phyloP scores from a whole-genome alignment of 2,797 vertebrate species.

The Podarcis lilfordi region DNA sequence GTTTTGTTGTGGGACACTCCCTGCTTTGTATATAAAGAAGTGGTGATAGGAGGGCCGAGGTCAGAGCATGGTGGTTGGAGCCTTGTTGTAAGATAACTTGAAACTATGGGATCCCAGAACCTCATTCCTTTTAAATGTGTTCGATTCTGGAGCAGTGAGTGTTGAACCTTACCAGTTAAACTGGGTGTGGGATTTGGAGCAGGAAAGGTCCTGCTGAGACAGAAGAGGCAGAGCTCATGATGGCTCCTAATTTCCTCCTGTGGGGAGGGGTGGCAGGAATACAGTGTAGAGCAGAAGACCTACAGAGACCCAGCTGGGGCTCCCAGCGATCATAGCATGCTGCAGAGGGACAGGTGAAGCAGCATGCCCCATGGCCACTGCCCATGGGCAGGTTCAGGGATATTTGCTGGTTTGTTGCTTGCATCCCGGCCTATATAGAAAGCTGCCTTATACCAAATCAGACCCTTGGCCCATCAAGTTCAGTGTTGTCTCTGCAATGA shows the following conservation, averaged over 20 bases:
- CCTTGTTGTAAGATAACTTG: background rate
- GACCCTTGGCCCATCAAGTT: too few relatives aligned
- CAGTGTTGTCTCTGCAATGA: too few relatives aligned
- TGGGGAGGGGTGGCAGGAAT: background rate
- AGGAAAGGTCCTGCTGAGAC: too few relatives aligned
- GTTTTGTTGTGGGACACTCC: background rate
- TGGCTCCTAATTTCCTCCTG: background rate
- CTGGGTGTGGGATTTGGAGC: background rate
- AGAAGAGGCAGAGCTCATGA: background rate
- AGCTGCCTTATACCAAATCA: too few relatives aligned
- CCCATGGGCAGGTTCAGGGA: too few relatives aligned
- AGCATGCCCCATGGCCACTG: too few relatives aligned
- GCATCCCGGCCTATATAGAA: too few relatives aligned
- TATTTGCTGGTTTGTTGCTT: too few relatives aligned
- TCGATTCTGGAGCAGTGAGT: background rate
- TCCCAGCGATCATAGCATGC: too few relatives aligned
- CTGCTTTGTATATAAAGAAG: background rate
- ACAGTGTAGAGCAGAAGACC: background rate
- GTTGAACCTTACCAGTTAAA: background rate
- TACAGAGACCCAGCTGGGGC: too few relatives aligned
- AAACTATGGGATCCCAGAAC: background rate
- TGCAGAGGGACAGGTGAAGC: too few relatives aligned
- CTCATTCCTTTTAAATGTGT: too few relatives aligned
- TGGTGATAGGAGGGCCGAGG: background rate
- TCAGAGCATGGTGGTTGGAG: background rate